Evolutionary conservation across 1,140 invertebrate species (phyloP).

Genomic region (Probaryconus sp.): DNA sequence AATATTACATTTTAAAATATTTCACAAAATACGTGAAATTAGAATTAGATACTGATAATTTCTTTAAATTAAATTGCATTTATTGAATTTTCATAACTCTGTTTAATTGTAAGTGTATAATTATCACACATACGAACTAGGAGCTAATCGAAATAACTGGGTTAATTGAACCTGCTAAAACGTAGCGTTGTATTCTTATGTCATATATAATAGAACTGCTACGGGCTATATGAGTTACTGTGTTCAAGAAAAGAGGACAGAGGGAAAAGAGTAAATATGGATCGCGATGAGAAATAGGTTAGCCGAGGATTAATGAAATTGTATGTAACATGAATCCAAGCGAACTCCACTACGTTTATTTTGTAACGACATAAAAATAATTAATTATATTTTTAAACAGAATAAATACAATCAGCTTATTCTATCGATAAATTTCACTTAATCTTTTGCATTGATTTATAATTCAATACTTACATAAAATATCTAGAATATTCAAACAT

Average conservation of each 20-base stretch:
- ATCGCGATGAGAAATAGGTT: slow-evolving; percentile 54
- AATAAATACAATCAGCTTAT: background rate
- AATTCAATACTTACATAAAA: too few relatives aligned
- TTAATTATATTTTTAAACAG: slow-evolving; percentile 17
- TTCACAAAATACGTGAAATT: too few relatives aligned
- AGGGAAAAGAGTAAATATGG: slow-evolving; percentile 41
- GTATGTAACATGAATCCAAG: slow-evolving; percentile 25
- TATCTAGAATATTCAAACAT: too few relatives aligned
- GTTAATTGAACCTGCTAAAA: slow-evolving; percentile 40
- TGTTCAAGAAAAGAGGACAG: slow-evolving; percentile 28
- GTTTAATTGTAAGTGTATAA: too few relatives aligned
- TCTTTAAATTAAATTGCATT: too few relatives aligned
- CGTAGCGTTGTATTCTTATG: slow-evolving; percentile 21
- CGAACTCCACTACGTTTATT: slow-evolving; percentile 5
- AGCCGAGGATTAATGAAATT: slow-evolving; percentile 42
- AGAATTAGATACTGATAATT: too few relatives aligned
- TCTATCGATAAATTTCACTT: slow-evolving; percentile 3
- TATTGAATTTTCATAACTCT: too few relatives aligned
- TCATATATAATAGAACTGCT: slow-evolving; percentile 33
- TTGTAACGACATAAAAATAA: slow-evolving; percentile 20
- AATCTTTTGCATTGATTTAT: too few relatives aligned
- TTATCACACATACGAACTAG: too few relatives aligned
- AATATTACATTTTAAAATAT: too few relatives aligned
- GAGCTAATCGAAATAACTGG: slow-evolving; percentile 38
- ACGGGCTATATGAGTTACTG: slow-evolving; percentile 10